Evolutionary conservation across 2,797 vertebrate species (phyloP), one percentile per base, ranked within the genome.

Genomic region (Danio kyathit): DNA sequence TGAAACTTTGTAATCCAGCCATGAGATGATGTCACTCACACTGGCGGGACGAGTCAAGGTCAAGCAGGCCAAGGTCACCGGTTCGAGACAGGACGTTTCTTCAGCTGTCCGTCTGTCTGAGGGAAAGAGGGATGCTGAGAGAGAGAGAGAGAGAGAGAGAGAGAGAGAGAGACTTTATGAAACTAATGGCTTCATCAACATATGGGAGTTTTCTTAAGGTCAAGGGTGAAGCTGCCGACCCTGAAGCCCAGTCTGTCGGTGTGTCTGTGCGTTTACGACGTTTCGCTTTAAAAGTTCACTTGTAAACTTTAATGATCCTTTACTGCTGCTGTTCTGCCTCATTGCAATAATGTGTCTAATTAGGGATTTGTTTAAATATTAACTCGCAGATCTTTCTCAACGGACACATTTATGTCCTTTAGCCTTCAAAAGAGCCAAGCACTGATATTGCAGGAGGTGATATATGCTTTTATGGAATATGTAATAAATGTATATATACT

Each of bases 221-320:
- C 77, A 76, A 83, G 83, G 72, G 75, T 83, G 79, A 83, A 72
- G 52, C 74, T 56, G 57, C 48, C 11, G 77, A 86, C 83, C 80
- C 74, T 54, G 56, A 74, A 70, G 65, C 57, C 76, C 61, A 70
- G 72, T 46, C 76, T 82, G 41, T 72, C 12, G 17, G 66, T 72
- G 73, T 57, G 75, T 84, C 74, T 84, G 79, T 82, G 79, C 56
- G 81, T 86, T 87, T 86, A 84, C 81, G 76, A 78, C 11, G 73
- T 74, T 60, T 77, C 65, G 59, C 76, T 82, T 67, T 87, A 86
- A 83, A 86, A 85, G 84, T 74, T 80, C 78, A 59, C 83, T 83
- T 76, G 83, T 86, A 87, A 87, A 87, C 67, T 74, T 86, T 83
- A 86, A 84, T 74, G 83, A 61, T 61, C 79, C 83, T 83, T 87